A percentile compares a stretch with the other conserved stretches of the same genome.
These are phyloP conservation scores for Brachionus angularis DNA, from an alignment of 1,140 invertebrate genomes.

Conservation along the genomic window DNA sequence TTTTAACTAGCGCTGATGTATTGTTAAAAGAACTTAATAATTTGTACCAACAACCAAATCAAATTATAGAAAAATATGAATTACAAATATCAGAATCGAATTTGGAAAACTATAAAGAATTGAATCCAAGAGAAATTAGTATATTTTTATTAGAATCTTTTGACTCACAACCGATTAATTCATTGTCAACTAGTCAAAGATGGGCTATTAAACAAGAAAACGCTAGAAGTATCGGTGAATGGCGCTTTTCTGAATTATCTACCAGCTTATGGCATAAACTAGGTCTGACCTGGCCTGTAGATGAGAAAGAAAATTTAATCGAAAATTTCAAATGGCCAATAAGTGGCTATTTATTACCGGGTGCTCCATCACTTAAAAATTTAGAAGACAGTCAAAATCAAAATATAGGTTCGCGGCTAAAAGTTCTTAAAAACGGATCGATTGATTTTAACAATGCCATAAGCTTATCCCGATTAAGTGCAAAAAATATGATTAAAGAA, in stretches of 20 bases:
- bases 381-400: not conserved
- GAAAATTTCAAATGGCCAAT: conserved; percentile 59
- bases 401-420: conserved; percentile 44
- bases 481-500: conserved; percentile 2
- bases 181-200: conserved; percentile 10
- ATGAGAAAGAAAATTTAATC: conserved; percentile 49
- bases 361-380: conserved; percentile 53
- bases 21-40: conserved; percentile 9
- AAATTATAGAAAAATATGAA: conserved; percentile 18
- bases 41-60: not conserved
- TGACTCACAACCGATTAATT: not conserved
- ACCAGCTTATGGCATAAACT: conserved; percentile 56
- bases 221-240: conserved; percentile 50
- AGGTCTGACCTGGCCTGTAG: conserved; percentile 56
- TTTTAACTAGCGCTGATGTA: conserved; percentile 10
- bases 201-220: conserved; percentile 39
- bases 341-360: conserved; percentile 54
- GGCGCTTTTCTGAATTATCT: conserved; percentile 53
- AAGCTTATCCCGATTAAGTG: conserved; percentile 47
- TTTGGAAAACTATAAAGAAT: not conserved
- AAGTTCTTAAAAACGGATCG: conserved; percentile 54
- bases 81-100: not conserved
- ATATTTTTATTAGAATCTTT: conserved; percentile 27
- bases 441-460: conserved; percentile 48
- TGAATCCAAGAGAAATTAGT: conserved; percentile 8